A percentile compares a stretch with the other conserved stretches of the same genome.
Conservation (phyloP, 2,888 invertebrate species). For the Luperina testacea region DNA sequence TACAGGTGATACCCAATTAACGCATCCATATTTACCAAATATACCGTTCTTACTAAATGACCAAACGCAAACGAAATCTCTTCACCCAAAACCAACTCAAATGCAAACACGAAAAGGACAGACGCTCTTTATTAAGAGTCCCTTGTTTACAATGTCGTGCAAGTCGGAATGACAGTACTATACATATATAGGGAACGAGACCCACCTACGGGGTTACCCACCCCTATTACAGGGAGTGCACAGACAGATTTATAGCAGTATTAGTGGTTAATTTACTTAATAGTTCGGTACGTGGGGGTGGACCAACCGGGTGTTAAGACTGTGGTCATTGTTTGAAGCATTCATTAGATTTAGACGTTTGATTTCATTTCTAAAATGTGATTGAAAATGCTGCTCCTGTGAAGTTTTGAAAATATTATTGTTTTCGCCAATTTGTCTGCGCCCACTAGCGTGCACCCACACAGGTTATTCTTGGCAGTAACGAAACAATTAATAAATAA, state of each 20-base stretch:
- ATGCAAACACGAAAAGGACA: conserved; percentile 3
- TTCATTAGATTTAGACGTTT: conserved; percentile 5
- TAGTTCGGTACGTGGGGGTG: conserved; percentile 59
- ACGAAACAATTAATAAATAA: neutral
- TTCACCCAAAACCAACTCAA: neutral
- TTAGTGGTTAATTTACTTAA: conserved; percentile 78
- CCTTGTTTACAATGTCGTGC: conserved; percentile 25
- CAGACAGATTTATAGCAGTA: conserved; percentile 76
- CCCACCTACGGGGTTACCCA: conserved; percentile 49
- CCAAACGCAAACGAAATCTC: neutral
- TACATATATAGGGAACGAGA: conserved; percentile 5
- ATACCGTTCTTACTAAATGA: neutral
- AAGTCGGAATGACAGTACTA: conserved; percentile 8
- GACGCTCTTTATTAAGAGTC: neutral
- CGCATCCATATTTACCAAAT: neutral
- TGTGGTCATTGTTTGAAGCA: conserved; percentile 22
- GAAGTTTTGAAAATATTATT: neutral
- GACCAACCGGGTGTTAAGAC: conserved; percentile 32
- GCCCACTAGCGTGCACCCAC: too few relatives aligned
- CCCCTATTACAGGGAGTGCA: conserved; percentile 71
- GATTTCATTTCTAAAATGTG: neutral
- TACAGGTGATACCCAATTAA: too few relatives aligned
- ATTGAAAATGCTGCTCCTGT: neutral
- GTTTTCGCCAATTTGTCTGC: too few relatives aligned
- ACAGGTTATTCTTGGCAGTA: too few relatives aligned